These are phyloP conservation scores for Chaetoderma sp. DNA, from an alignment of 2,888 invertebrate species.

Conservation along the genomic window DNA sequence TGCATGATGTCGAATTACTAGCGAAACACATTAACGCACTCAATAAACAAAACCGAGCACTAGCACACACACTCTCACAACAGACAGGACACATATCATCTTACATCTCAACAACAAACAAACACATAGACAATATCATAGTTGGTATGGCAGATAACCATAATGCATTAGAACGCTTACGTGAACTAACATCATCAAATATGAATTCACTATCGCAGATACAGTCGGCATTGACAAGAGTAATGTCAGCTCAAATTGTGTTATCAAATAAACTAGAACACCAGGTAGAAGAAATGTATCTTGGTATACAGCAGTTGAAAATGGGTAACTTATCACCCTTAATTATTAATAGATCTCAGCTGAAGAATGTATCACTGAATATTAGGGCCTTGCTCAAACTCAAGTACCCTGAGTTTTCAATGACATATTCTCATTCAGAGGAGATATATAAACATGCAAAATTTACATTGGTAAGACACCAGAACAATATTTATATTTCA, in stretches of 20 bases:
- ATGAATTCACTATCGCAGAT: too few relatives aligned
- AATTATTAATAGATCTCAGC: not conserved
- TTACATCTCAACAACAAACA: not conserved
- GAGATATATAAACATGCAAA: too few relatives aligned
- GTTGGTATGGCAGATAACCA: not conserved
- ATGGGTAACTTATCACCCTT: not conserved
- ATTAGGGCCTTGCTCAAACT: not conserved
- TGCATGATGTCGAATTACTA: constrained; percentile 5
- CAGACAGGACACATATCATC: not conserved
- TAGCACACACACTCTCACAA: not conserved
- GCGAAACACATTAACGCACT: not conserved
- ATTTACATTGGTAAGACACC: not conserved
- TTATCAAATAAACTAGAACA: not conserved
- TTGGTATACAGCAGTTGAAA: not conserved
- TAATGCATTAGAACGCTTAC: not conserved
- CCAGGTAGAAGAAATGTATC: not conserved
- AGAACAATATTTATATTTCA: not conserved
- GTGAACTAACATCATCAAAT: too few relatives aligned
- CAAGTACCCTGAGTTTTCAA: not conserved
- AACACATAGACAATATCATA: not conserved
- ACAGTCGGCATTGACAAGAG: too few relatives aligned
- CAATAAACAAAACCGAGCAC: too few relatives aligned
- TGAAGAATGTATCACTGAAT: not conserved
- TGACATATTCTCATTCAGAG: not conserved
- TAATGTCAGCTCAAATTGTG: too few relatives aligned